Conservation (phyloP, 2,888 invertebrate genomes). For the Euzetes globulus region DNA sequence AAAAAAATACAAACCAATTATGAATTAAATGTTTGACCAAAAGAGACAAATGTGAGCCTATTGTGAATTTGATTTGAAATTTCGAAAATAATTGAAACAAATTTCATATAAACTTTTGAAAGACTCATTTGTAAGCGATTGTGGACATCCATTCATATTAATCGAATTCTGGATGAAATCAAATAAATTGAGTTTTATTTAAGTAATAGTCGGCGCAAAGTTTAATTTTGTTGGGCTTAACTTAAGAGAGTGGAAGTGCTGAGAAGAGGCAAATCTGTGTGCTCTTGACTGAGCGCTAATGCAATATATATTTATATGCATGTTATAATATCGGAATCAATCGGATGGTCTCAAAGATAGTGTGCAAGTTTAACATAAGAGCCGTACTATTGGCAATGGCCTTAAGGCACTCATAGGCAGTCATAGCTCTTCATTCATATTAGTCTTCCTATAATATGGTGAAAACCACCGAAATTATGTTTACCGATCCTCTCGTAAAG, state of each 20-base stretch:
- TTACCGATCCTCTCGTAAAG: constrained; percentile 21
- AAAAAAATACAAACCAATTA: too few relatives aligned
- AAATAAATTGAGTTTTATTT: not conserved
- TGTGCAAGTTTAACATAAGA: not conserved
- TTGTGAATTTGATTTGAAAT: not conserved
- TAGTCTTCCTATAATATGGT: constrained; percentile 17
- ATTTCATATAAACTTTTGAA: not conserved
- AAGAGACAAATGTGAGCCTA: not conserved
- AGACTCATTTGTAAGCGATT: not conserved
- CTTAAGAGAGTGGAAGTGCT: not conserved
- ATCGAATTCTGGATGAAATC: not conserved
- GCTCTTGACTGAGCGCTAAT: constrained; percentile 13
- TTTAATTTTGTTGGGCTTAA: constrained; percentile 17
- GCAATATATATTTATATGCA: constrained; percentile 13
- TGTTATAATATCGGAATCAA: not conserved
- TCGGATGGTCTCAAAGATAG: not conserved
- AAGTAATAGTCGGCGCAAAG: not conserved
- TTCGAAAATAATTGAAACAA: not conserved
- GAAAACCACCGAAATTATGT: constrained; percentile 23
- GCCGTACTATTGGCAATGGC: not conserved
- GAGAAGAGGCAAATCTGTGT: not conserved
- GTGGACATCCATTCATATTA: not conserved
- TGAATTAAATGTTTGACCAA: not conserved
- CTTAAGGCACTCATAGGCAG: constrained; percentile 20
- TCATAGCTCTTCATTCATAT: constrained; percentile 1